Base-by-base conservation (phyloP, 2,113 vertebrate genomes). In the Ailuropoda melanoleuca region DNA sequence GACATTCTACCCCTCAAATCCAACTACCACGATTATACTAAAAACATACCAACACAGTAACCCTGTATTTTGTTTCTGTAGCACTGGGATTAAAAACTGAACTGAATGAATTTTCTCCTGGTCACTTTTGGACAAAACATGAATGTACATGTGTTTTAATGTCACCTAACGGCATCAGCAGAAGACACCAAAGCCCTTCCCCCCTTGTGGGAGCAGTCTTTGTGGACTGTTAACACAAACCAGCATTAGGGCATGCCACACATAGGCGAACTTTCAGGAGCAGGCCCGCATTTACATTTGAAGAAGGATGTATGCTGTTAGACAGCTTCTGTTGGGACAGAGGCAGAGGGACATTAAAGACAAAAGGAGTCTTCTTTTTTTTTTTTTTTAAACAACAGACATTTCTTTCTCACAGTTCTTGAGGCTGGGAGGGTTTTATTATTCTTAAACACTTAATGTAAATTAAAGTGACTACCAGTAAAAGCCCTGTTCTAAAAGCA, bases 371-470 rank as follows among this genome's bases (percentile, higher is more conserved):
- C n/a, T 39, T 31, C 64, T 96, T 88, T 64, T 84, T 31, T 31
- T 31, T 14, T 26, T 24, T 74, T 43, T 74, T 70, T 21, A 8
- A 29, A 46, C 70, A 43, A 75, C 39, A 46, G 13, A 75, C 72
- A 17, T 75, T 46, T 75, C 17, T 17, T 75, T 75, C 72, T 75
- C 39, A 75, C 43, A 75, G 72, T 75, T 75, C 43, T 48, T 46
- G 24, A 75, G 39, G 14, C 72, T 29, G 24, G 43, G 43, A 48
- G 46, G 29, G 75, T 97, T 98, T 97, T 92, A 95, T 96, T 97
- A 90, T 62, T 77, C 3, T 37, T 97, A 97, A 97, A 88, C 84
- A 95, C 91, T 98, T 98, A 90, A 97, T 81, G 91, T 97, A 97
- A 95, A 97, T 96, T 90, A 87, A 97, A 98, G 96, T 97, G 77